A percentile compares a stretch with the other conserved stretches of the same genome.
These are phyloP conservation scores for Numenius phaeopus DNA, from an alignment of 2,797 vertebrate genomes.

Conservation along the genomic window DNA sequence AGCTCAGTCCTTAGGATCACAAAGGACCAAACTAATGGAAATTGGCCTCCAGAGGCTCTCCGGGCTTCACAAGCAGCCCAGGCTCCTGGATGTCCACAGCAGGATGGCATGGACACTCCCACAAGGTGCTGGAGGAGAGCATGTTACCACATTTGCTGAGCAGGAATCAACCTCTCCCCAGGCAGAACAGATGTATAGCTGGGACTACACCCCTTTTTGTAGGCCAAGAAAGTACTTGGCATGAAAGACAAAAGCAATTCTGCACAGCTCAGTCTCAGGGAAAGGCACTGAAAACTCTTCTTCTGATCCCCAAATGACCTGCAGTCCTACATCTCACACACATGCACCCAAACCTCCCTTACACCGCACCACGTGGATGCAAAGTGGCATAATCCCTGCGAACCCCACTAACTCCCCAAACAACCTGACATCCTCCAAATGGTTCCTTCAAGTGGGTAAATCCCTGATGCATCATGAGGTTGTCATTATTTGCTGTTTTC, in stretches of 20 bases:
- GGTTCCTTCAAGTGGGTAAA: neutral
- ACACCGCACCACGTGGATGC: rapidly evolving
- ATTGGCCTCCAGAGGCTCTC: neutral
- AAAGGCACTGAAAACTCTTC: neutral
- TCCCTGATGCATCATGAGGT: neutral
- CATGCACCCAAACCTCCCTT: neutral
- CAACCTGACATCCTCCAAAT: neutral
- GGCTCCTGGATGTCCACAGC: neutral
- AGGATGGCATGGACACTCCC: neutral
- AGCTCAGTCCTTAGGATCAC: neutral
- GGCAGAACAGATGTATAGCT: neutral
- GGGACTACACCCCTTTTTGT: neutral
- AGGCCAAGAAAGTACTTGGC: neutral
- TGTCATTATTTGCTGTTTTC: neutral
- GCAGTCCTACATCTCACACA: neutral
- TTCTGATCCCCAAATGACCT: neutral
- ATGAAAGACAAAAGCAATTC: neutral
- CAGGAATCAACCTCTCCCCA: neutral
- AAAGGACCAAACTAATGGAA: neutral
- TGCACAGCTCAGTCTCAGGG: neutral
- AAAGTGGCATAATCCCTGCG: rapidly evolving
- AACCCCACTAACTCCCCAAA: neutral
- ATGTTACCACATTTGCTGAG: neutral
- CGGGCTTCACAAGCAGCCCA: neutral
- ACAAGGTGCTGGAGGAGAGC: neutral